A percentile compares a stretch with the other conserved stretches of the same genome.
Evolutionary conservation across 2,797 vertebrate species (phyloP).

Genomic region (Chaetodon trifasciatus): DNA sequence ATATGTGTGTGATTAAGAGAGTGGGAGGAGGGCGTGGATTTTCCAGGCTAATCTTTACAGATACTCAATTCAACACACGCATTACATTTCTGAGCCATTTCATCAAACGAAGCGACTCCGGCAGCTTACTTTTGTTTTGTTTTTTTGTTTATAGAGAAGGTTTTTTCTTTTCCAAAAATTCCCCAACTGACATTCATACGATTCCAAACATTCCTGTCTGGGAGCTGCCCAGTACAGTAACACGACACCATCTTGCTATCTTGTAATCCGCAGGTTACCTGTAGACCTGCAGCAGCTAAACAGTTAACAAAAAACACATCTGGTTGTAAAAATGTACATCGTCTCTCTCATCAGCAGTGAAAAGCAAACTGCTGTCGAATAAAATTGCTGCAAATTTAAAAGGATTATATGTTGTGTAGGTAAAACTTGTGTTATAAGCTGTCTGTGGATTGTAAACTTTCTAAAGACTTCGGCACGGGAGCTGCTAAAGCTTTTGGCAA

Average conservation of each 20-base stretch:
- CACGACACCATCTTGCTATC: background rate
- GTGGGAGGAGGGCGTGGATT: background rate
- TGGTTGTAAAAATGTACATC: background rate
- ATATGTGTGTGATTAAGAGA: background rate
- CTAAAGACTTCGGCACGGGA: too few species aligned
- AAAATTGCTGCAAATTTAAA: background rate
- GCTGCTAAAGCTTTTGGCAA: background rate
- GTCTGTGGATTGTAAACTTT: too few species aligned
- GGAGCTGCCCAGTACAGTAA: background rate
- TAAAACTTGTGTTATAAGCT: background rate
- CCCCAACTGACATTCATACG: background rate
- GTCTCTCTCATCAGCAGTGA: conserved; percentile 1
- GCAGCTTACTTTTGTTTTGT: background rate
- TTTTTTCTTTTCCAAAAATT: background rate
- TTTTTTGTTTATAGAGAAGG: background rate
- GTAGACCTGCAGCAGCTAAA: background rate
- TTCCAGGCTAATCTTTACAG: background rate
- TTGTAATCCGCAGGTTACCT: background rate
- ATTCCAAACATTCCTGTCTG: conserved; percentile 45
- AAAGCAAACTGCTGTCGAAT: background rate
- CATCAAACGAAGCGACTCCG: background rate
- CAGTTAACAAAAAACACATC: background rate
- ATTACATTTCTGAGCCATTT: background rate
- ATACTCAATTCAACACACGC: background rate
- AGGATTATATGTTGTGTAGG: background rate